Evolutionary conservation across 2,113 vertebrate species (phyloP), one percentile per base, ranked within the genome.

Genomic region (Synchiropus splendidus): DNA sequence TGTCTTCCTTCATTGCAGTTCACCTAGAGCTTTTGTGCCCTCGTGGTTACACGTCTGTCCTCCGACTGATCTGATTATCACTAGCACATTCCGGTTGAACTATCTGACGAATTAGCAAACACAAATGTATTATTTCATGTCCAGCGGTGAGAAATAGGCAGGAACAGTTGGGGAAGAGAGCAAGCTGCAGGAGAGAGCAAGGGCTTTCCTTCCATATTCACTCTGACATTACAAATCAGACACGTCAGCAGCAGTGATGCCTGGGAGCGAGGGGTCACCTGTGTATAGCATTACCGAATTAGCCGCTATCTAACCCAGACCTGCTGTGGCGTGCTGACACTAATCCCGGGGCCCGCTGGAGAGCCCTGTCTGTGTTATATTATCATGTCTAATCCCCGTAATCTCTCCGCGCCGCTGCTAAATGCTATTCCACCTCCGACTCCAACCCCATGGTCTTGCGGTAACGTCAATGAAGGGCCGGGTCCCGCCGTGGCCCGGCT

Each of bases 281-380:
- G 77, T 78, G 75, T 48, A 74, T 61, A 58, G 75, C 79, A 78
- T 79, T 79, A 77, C 49, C 55, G 83, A 78, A 85, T 87, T 84
- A 86, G 67, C 76, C 34, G 48, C 80, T 87, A 86, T 86, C 84
- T 84, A 83, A 85, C 81, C 65, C 76, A 83, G 79, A 81, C 77
- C 72, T 77, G 79, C 77, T 81, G 82, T 58, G 67, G 76, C 48
- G 70, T 65, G 67, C 64, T 80, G 70, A 83, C 83, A 83, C 51
- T 67, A 85, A 80, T 80, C 74, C 69, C 13, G 17, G 61, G 64
- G 60, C 77, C 61, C 74, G 62, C 67, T 48, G 50, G 72, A 85
- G 81, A 72, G 78, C 74, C 52, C 57, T 75, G 72, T 75, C 73
- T 87, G 74, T 82, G 67, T 75, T 82, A 81, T 80, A 81, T 79